Evolutionary conservation across 2,888 invertebrate species (phyloP), one percentile per base, ranked within the genome.

Genomic region (Sympetrum striolatum): DNA sequence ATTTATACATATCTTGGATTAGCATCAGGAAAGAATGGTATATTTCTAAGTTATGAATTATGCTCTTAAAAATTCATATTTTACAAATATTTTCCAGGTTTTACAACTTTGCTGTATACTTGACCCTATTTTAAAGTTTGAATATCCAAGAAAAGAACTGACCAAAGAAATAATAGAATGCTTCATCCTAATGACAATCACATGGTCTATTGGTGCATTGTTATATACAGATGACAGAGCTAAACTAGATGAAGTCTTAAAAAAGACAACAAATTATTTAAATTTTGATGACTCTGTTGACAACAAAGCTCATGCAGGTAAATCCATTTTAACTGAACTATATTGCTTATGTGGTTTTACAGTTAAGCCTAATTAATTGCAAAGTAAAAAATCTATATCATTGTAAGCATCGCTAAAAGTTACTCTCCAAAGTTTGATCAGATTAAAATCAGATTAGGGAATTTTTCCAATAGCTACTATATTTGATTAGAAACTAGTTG

Each of bases 201-300:
- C 97, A 93, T 97, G 96, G 94, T 98, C 98, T 0, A 93, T 98
- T 12, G 98, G 98, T 0, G 98, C 98, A 0, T 94, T 96, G 1
- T 94, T 98, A 8, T 93, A 97, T 0, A 96, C 96, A 91, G 95
- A 96, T 81, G 96, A 96, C 12, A 95, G 97, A 10, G 93, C 94
- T 2, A 95, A 96, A 91, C 98, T 98, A 93, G 98, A 98, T 93
- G 95, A 95, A 31, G 98, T 96, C 93, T 94, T 98, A 92, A 98
- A 98, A 93, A 95, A 96, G 92, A 94, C 95, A n/a, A 95, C 95
- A 92, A 96, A 97, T 12, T 95, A 98, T 93, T 95, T 96, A 93
- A 94, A 95, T 90, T 95, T 96, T 0, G 96, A 96, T 90, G 98
- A 98, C 92, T 95, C 94, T 0, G 92, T 92, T 0, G 96, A 96